Conservation (phyloP, 2,113 vertebrate genomes). For the Amazona guildingii region DNA sequence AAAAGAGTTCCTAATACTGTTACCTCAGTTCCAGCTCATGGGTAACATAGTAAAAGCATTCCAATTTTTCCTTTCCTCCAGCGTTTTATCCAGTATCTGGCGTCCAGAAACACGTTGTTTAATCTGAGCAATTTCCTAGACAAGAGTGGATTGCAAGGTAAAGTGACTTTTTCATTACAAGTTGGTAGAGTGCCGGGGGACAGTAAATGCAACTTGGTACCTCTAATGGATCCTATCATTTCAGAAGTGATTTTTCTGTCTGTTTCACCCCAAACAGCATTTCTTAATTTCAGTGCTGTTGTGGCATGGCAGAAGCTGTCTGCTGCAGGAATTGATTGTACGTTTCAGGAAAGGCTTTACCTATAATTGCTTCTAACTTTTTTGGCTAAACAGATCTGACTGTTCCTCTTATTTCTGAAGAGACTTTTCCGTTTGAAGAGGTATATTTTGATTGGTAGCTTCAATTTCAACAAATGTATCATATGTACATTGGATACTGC, state of each 20-base stretch:
- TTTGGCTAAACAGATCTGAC: background rate
- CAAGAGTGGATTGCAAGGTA: slow-evolving; percentile 98
- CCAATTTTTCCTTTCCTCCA: slow-evolving; percentile 61
- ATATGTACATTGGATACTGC: background rate
- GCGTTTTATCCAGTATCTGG: slow-evolving; percentile 97
- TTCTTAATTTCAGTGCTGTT: background rate
- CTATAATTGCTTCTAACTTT: background rate
- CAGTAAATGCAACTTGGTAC: background rate
- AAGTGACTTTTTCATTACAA: background rate
- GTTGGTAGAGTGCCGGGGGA: background rate
- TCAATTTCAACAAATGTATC: background rate
- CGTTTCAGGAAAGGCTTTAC: background rate
- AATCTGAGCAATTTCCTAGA: slow-evolving; percentile 99
- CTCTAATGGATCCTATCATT: background rate
- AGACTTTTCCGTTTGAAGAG: background rate
- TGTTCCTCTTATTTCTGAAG: background rate
- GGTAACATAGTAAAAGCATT: background rate
- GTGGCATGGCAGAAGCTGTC: background rate
- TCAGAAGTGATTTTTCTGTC: background rate
- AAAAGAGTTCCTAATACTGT: background rate
- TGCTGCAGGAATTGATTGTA: background rate
- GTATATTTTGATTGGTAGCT: background rate
- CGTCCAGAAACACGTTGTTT: slow-evolving; percentile 97
- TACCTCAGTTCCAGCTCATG: background rate
- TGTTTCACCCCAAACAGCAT: background rate